These are phyloP conservation scores for Oreochromis spilurus DNA, from an alignment of 2,113 vertebrate genomes.

Conservation along the genomic window DNA sequence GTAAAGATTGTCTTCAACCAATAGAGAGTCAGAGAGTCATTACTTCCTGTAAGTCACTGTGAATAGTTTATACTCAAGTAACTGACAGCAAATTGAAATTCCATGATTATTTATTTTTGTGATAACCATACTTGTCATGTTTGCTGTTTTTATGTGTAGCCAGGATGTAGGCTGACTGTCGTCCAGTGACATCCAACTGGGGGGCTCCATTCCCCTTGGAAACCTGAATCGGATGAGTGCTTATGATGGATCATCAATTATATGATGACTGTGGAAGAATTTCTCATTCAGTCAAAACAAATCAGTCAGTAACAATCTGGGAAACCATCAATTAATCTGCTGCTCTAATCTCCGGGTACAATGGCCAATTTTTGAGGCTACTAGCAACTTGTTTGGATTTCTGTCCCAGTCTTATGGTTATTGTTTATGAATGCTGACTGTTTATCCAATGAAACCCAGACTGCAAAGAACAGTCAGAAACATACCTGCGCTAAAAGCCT, in stretches of 20 bases:
- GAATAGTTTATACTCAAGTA: not conserved
- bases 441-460: not conserved
- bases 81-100: not conserved
- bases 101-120: not conserved
- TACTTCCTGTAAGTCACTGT: not conserved
- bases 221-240: not conserved
- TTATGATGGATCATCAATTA: not conserved
- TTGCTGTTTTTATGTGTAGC: not conserved
- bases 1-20: not conserved
- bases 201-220: not conserved
- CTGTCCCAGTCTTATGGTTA: too few relatives aligned
- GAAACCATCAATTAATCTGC: not conserved
- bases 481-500: not conserved
- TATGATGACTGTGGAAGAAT: not conserved
- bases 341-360: fast-evolving
- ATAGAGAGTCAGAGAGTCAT: not conserved
- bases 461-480: not conserved
- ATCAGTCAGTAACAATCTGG: not conserved
- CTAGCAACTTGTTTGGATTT: not conserved
- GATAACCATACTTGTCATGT: not conserved
- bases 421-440: not conserved
- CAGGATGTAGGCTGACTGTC: not conserved
- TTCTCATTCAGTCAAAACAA: not conserved
- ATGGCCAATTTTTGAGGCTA: not conserved
- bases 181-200: fast-evolving